A percentile compares a stretch with the other conserved stretches of the same genome.
These are phyloP conservation scores for Solenodon paradoxus DNA, from an alignment of 2,113 vertebrate species.

Conservation along the genomic window DNA sequence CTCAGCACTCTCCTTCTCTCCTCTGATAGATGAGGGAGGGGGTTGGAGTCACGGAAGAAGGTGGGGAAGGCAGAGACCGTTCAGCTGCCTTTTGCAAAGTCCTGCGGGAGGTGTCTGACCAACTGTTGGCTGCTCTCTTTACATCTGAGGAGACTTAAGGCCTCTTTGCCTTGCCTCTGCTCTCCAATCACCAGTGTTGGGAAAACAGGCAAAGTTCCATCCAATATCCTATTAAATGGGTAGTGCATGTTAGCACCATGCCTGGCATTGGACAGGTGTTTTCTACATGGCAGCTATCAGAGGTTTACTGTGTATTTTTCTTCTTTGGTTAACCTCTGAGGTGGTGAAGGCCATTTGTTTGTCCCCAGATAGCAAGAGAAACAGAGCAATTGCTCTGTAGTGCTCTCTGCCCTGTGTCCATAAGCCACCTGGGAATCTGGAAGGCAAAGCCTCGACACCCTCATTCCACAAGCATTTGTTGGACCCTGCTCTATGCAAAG, in stretches of 20 bases:
- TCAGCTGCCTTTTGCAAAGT: not conserved
- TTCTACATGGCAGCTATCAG: not conserved
- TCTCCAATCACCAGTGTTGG: not conserved
- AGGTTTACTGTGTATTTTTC: slow-evolving; percentile 37
- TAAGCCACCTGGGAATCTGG: slow-evolving; percentile 16
- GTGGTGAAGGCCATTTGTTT: not conserved
- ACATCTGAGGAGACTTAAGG: not conserved
- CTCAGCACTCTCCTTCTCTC: not conserved
- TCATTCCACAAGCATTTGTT: not conserved
- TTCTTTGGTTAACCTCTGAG: slow-evolving; percentile 40
- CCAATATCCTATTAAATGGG: slow-evolving; percentile 24
- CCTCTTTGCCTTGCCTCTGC: not conserved
- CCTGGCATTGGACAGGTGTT: not conserved
- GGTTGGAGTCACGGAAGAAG: not conserved
- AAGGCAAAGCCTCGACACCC: not conserved
- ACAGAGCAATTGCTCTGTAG: slow-evolving; percentile 8
- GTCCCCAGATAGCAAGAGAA: not conserved
- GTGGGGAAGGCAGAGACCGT: not conserved
- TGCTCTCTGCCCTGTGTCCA: not conserved
- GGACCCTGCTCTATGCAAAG: not conserved
- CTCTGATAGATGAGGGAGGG: not conserved
- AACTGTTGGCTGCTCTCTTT: not conserved
- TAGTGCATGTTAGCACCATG: not conserved
- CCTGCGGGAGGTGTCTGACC: not conserved
- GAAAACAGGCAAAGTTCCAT: not conserved